These are phyloP conservation scores for Cherax quadricarinatus DNA, from an alignment of 1,140 invertebrate species.

Conservation along the genomic window DNA sequence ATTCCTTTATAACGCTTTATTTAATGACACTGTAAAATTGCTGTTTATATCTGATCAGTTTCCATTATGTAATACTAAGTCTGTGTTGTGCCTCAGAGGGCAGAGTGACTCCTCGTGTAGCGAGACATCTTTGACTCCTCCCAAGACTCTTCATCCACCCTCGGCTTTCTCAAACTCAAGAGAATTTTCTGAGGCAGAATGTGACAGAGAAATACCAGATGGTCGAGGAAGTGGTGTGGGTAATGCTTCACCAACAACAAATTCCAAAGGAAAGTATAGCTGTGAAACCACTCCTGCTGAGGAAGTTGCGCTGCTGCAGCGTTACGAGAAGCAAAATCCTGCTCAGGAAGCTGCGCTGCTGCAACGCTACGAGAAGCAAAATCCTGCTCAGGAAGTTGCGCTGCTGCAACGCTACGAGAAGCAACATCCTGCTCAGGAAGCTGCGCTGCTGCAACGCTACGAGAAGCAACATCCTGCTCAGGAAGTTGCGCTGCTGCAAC, in stretches of 20 bases:
- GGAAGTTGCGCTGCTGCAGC: background rate
- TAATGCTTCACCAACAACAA: background rate
- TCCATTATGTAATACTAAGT: no score
- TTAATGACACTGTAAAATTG: no score
- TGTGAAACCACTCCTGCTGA: background rate
- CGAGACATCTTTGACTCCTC: slow-evolving; percentile 27
- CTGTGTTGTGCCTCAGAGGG: background rate
- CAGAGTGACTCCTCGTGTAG: slow-evolving; percentile 32
- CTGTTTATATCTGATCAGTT: no score
- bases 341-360: background rate
- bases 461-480: background rate
- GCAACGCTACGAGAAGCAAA: no score
- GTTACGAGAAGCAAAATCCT: no score
- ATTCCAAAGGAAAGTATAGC: background rate
- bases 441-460: no score
- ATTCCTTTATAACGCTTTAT: no score
- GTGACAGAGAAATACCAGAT: slow-evolving; percentile 40
- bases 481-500: background rate
- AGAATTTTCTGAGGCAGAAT: slow-evolving; percentile 53
- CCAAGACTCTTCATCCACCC: slow-evolving; percentile 42
- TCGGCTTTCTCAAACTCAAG: slow-evolving; percentile 56
- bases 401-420: no score
- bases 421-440: background rate
- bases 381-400: background rate
- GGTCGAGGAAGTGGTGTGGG: background rate